Base-by-base conservation (phyloP, 2,113 vertebrate genomes). In the Typhlomys cinereus region DNA sequence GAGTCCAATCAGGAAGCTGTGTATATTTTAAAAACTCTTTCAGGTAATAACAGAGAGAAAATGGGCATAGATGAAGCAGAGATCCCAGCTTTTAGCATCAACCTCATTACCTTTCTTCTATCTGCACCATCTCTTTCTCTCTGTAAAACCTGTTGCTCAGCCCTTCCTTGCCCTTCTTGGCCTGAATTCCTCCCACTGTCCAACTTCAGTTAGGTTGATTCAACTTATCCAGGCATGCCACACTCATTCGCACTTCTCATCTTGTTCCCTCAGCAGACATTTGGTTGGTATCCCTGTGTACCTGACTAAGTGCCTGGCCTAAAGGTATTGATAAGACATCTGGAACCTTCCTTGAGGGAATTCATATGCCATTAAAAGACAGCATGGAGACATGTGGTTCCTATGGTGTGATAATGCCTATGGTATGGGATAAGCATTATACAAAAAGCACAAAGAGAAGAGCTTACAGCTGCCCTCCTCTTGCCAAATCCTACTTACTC, bases 21-120 rank as follows among this genome's bases (percentile, higher is more conserved):
- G n/a, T n/a, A n/a, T n/a, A n/a, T n/a, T 86, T 91, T 59, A 85
- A 27, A 75, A 59, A 31, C 27, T 89, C 23, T 87, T 91, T 89
- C 41, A 70, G 18, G 41, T 61, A 15, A 5, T 76, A 36, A 61
- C 48, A 4, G 27, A 21, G 8, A 66, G 9, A 36, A 76, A 14
- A 15, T 75, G n/a, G 20, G 23, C 20, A 90, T 0, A 10, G 62
- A 3, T 41, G 21, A 44, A 87, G 41, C 34, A 64, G 75, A 13
- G 59, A 64, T 20, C 61, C 8, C 34, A 17, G 39, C 29, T 64
- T 85, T 81, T 70, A 78, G 4, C 13, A 2, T 20, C 44, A 21
- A 64, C 29, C 2, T 14, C 39, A 8, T 34, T 50, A 70, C 27
- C 78, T 34, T 90, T 29, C 39, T 31, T 14, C 18, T 74, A 15